Percentiles rank a stretch among this genome's conserved stretches.
Conservation (phyloP, 2,888 invertebrate genomes). For the Agrotis puta region DNA sequence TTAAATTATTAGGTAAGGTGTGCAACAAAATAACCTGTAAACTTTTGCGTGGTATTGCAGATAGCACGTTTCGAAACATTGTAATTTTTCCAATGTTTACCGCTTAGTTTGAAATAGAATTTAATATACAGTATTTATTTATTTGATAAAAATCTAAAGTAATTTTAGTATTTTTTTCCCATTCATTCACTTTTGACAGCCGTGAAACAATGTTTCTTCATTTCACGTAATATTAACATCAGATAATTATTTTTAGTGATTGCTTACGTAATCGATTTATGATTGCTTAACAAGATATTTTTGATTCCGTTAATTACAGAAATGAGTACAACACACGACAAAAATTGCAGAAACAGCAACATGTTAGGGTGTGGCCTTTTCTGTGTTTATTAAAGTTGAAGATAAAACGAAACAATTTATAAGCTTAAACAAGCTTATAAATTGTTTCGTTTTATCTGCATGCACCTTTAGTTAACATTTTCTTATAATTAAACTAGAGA, state of each 20-base stretch:
- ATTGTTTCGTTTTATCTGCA: too few relatives aligned
- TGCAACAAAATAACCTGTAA: slow-evolving; percentile 79
- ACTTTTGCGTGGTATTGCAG: slow-evolving; percentile 71
- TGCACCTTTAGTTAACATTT: background rate
- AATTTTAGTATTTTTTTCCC: slow-evolving; percentile 9
- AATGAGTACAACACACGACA: too few relatives aligned
- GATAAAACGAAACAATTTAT: too few relatives aligned
- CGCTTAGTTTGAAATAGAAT: background rate
- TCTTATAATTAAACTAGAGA: background rate
- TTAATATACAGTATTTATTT: background rate
- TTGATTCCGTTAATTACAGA: background rate
- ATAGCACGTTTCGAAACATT: slow-evolving; percentile 76
- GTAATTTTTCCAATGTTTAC: slow-evolving; percentile 4
- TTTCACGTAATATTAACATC: slow-evolving; percentile 12
- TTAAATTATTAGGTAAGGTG: slow-evolving; percentile 4
- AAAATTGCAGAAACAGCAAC: too few relatives aligned
- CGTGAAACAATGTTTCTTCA: slow-evolving; percentile 5
- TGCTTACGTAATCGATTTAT: background rate
- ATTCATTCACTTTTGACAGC: slow-evolving; percentile 29
- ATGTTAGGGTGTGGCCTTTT: too few relatives aligned
- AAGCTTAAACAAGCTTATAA: too few relatives aligned
- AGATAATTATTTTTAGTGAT: background rate
- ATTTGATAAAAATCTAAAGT: background rate
- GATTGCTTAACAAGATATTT: background rate
- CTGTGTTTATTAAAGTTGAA: too few relatives aligned